A percentile compares a stretch with the other conserved stretches of the same genome.
Evolutionary conservation across 2,113 vertebrate genomes (phyloP).

Genomic region (Chiloscyllium plagiosum): DNA sequence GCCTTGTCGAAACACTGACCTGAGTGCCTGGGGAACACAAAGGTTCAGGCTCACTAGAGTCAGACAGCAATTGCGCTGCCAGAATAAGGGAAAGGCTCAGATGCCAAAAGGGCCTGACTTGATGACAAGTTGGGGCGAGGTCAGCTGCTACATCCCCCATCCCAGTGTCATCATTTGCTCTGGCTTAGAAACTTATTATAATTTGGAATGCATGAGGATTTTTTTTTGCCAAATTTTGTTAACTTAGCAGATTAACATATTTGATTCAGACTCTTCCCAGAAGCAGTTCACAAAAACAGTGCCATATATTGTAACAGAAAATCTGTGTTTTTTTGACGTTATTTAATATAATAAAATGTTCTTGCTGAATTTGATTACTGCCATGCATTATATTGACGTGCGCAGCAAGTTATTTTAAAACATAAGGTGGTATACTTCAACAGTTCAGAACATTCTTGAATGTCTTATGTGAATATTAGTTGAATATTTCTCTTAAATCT

Average conservation of each 20-base stretch:
- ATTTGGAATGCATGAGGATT: not conserved
- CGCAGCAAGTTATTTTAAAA: not conserved
- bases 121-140: not conserved
- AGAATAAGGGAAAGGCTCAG: not conserved
- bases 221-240: not conserved
- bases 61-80: too few relatives aligned
- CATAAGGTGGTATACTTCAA: not conserved
- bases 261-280: constrained; percentile 18
- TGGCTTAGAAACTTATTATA: not conserved
- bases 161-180: not conserved
- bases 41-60: too few relatives aligned
- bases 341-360: not conserved
- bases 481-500: not conserved
- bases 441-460: not conserved
- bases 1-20: not conserved
- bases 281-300: constrained; percentile 17
- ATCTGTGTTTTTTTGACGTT: constrained; percentile 3
- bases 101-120: not conserved
- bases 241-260: not conserved
- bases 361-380: constrained; percentile 18
- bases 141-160: not conserved
- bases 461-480: not conserved
- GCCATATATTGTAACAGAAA: not conserved
- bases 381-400: not conserved
- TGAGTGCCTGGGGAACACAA: not conserved